Conservation (phyloP, 2,113 vertebrate genomes). For the Elephantulus edwardii region DNA sequence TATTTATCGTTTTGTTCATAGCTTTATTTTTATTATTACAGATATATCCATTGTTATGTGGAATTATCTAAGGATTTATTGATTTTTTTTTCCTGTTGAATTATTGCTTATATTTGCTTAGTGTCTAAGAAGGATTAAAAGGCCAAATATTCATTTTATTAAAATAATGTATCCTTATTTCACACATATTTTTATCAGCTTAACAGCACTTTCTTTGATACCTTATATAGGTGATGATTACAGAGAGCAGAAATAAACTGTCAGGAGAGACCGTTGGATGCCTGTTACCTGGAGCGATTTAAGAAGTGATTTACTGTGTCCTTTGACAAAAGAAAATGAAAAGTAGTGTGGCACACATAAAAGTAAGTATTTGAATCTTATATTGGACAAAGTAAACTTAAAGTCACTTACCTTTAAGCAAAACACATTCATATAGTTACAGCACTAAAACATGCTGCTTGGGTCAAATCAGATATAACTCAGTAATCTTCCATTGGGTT, state of each 20-base stretch:
- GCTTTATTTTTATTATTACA: background rate
- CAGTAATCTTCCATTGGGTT: no score
- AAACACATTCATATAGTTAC: background rate
- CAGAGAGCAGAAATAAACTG: conserved; percentile 17
- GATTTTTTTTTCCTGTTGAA: background rate
- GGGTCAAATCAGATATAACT: no score
- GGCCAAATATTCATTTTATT: background rate
- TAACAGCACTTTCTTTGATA: conserved; percentile 30
- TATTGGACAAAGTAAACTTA: background rate
- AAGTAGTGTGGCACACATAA: conserved; percentile 85
- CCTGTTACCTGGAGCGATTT: background rate
- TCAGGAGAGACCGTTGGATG: background rate
- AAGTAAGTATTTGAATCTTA: conserved; percentile 78
- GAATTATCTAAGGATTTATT: background rate
- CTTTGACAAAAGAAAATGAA: conserved; percentile 80
- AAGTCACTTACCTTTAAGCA: background rate
- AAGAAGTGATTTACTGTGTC: conserved; percentile 40
- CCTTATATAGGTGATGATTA: conserved; percentile 72
- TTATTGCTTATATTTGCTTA: conserved; percentile 1
- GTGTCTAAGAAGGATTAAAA: conserved; percentile 34
- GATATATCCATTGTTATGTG: background rate
- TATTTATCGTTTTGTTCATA: background rate
- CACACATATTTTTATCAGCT: background rate
- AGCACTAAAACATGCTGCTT: background rate
- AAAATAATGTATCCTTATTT: conserved; percentile 20